Evolutionary conservation across 2,888 invertebrate species (phyloP).

Genomic region (Cantharis rufa): DNA sequence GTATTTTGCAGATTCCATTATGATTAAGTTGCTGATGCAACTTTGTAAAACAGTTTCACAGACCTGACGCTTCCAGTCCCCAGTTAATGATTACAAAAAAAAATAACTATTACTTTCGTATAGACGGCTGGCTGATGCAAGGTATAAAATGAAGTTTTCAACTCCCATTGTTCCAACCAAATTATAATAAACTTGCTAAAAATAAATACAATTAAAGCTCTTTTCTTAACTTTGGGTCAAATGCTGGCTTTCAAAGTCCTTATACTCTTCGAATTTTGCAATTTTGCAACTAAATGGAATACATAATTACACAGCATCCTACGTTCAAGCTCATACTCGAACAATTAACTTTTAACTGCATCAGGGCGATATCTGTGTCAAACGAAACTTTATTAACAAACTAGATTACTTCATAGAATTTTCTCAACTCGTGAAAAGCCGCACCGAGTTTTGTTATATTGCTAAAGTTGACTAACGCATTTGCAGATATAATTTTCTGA

Average conservation of each 20-base stretch:
- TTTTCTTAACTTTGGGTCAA: background rate
- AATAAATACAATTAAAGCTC: background rate
- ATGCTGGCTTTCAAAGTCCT: background rate
- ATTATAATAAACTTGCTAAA: background rate
- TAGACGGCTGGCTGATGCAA: background rate
- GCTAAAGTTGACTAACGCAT: background rate
- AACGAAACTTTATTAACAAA: background rate
- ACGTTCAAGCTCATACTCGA: background rate
- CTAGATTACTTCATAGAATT: background rate
- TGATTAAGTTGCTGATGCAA: background rate
- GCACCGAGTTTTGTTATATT: background rate
- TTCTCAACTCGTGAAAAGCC: background rate
- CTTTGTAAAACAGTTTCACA: background rate
- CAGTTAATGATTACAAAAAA: background rate
- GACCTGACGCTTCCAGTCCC: background rate
- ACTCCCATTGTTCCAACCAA: background rate
- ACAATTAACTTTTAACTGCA: background rate
- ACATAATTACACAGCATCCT: background rate
- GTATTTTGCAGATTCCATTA: background rate
- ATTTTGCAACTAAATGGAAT: background rate
- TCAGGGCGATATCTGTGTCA: background rate
- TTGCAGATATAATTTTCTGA: background rate
- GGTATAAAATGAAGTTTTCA: background rate
- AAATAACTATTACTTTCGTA: background rate
- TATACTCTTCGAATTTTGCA: background rate